Evolutionary conservation across 2,888 invertebrate species (phyloP), one percentile per base, ranked within the genome.

Genomic region (Acrocera orbiculus): DNA sequence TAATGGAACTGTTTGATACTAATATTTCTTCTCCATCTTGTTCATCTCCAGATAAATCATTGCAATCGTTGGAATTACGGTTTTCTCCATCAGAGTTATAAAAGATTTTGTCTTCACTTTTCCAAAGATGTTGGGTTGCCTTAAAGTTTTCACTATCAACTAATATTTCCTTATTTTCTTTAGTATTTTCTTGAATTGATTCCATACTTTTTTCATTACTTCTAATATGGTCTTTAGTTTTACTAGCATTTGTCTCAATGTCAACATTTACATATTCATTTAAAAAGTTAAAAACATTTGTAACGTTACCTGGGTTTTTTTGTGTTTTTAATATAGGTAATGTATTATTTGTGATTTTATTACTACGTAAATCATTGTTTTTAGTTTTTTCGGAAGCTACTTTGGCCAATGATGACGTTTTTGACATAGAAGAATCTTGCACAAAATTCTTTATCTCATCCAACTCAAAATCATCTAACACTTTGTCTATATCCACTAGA

Each of bases 391-490:
- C 14, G 4, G 15, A 10, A 22, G 8, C 22, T 22, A 8, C 10
- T 22, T 22, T 5, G 4, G 11, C 5, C n/a, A n/a, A n/a, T n/a
- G n/a, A n/a, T n/a, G n/a, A n/a, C n/a, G n/a, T n/a, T n/a, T n/a
- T n/a, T n/a, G n/a, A n/a, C n/a, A n/a, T n/a, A n/a, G n/a, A n/a
- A n/a, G n/a, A n/a, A n/a, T n/a, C n/a, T n/a, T n/a, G n/a, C n/a
- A 10, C n/a, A 23, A 11, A 5, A 23, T 4, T 13, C 8, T 11
- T 40, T 26, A 54, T 52, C 65, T 82, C 78, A 49, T 71, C 73
- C 46, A 76, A 70, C 56, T 85, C 83, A 52, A 85, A 76, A 53
- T 82, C 82, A 58, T 85, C 82, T 37, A 85, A 63, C 42, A 83
- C 79, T 63, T 80, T 78, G 56, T 85, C 82, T 50, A 85, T 66